Conservation (phyloP, 2,113 vertebrate species). For the Ancistrus triradiatus region DNA sequence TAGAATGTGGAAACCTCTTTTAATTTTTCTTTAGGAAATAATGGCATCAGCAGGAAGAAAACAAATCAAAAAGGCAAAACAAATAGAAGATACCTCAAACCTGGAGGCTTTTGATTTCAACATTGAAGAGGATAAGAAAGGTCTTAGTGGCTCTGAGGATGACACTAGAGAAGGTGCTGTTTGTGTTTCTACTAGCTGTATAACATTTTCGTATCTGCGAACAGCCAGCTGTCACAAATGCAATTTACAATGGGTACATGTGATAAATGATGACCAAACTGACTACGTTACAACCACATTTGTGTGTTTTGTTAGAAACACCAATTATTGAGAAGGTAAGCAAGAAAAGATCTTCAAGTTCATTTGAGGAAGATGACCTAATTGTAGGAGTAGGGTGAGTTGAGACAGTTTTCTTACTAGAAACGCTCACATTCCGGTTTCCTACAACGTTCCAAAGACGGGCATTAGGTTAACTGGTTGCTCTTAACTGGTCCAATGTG, state of each 20-base stretch:
- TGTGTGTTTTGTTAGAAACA: background rate
- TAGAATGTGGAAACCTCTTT: too few relatives aligned
- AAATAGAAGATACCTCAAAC: slow-evolving; percentile 25
- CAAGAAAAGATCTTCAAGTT: slow-evolving; percentile 57
- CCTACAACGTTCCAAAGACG: too few relatives aligned
- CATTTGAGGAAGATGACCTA: slow-evolving; percentile 49
- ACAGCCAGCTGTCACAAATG: too few relatives aligned
- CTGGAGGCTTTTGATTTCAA: slow-evolving; percentile 55
- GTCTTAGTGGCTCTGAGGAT: slow-evolving; percentile 57
- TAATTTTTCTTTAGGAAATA: background rate
- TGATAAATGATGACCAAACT: too few relatives aligned
- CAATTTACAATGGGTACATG: too few relatives aligned
- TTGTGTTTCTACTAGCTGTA: background rate
- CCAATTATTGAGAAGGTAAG: slow-evolving; percentile 47
- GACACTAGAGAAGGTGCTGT: slow-evolving; percentile 49
- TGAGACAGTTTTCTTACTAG: background rate
- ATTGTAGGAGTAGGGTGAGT: slow-evolving; percentile 42
- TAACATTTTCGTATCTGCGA: too few relatives aligned
- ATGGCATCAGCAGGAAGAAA: slow-evolving; percentile 57
- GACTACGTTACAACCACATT: background rate
- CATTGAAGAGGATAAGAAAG: slow-evolving; percentile 52
- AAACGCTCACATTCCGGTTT: too few relatives aligned
- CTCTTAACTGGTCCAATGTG: too few relatives aligned
- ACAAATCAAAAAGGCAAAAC: slow-evolving; percentile 55
- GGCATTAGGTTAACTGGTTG: too few relatives aligned